Conservation (phyloP, 1,140 invertebrate genomes). For the Elymnias hypermnestra region DNA sequence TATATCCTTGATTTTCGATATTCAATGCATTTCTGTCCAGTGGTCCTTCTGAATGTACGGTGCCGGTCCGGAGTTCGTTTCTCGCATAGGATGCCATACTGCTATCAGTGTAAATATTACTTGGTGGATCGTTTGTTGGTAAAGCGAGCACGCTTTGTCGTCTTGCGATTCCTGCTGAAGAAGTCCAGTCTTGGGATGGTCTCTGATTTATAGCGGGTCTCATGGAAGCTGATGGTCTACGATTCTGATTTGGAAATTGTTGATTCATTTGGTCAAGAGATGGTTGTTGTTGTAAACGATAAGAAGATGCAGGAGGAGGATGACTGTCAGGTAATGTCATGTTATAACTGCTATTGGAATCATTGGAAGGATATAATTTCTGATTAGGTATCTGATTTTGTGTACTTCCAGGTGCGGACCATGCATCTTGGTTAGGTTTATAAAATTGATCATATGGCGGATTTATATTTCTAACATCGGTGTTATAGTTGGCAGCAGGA, state of each 20-base stretch:
- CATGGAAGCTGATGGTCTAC: constrained; percentile 41
- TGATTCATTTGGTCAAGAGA: constrained; percentile 51
- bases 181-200: constrained; percentile 52
- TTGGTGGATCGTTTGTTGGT: constrained; percentile 44
- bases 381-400: constrained; percentile 44
- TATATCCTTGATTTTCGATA: too few species aligned
- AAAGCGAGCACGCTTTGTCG: constrained; percentile 58
- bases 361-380: constrained; percentile 45
- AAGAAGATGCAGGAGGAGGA: constrained; percentile 15
- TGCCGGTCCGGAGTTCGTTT: constrained; percentile 50
- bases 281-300: constrained; percentile 32
- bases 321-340: constrained; percentile 21
- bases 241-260: constrained; percentile 49
- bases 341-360: constrained; percentile 39
- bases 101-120: constrained; percentile 39
- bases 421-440: constrained; percentile 50
- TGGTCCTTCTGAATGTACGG: constrained; percentile 50
- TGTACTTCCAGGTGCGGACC: constrained; percentile 36
- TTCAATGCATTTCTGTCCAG: constrained; percentile 28
- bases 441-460: constrained; percentile 47
- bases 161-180: constrained; percentile 39
- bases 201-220: constrained; percentile 44
- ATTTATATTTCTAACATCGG: constrained; percentile 48
- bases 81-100: constrained; percentile 40
- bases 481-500: constrained; percentile 44